Base-by-base conservation (phyloP, 2,797 vertebrate species). In the Mareca strepera region DNA sequence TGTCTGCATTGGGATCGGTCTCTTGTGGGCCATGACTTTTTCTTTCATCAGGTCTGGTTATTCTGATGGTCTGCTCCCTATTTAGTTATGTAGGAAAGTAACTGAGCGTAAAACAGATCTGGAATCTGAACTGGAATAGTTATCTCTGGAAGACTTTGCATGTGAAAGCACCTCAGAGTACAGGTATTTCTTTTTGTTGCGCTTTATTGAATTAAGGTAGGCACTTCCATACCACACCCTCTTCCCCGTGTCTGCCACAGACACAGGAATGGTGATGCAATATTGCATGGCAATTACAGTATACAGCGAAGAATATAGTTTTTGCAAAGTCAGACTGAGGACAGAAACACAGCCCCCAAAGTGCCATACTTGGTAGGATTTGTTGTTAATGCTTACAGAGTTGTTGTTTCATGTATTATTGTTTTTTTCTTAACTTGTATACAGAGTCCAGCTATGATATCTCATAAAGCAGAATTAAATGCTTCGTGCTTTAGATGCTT, bases 241-340 rank as follows among this genome's bases (percentile, higher is more conserved):
- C 68, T 50, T 76, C 29, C 60, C 37, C 13, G 55, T 67, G 78
- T 74, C 86, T 95, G 95, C 94, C 89, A 80, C 93, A 81, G 85
- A 44, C 91, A 48, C 64, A 10, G 82, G 7, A 35, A 6, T 46
- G 69, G 94, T 96, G 96, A 96, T 96, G 96, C 96, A 96, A 96
- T 55, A 95, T 75, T 88, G 73, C 12, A 0, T 92, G 82, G 92
- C 80, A 94, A 4, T 96, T 96, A 82, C 96, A 96, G 87, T 44
- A 96, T 93, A 52, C 88, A 39, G 76, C 18, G 76, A 70, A 50
- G 84, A 91, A 25, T 46, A 31, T 2, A 66, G 60, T 31, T 56
- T 92, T 79, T 91, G 78, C 79, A 91, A 93, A 91, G 72, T 64
- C 89, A 62, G 53, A 6, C 64, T 58, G 87, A 92, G 76, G 82